Evolutionary conservation across 2,888 invertebrate species (phyloP), one percentile per base, ranked within the genome.

Genomic region (Parnassius mnemosyne): DNA sequence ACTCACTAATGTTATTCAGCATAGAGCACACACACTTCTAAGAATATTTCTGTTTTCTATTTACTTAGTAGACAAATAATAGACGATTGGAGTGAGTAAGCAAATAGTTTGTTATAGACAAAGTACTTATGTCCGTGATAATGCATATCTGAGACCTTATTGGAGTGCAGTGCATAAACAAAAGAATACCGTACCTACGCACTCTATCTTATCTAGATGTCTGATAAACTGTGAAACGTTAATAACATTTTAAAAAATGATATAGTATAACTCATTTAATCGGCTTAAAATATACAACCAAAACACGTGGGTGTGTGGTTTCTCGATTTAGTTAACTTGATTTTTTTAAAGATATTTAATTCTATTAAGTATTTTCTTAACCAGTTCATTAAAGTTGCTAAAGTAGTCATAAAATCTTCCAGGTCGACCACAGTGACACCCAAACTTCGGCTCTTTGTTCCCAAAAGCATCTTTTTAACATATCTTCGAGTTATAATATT

Each of bases 131-230:
- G 72, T 67, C 70, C 71, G 75, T 81, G 84, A 85, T 87, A 87
- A 80, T 78, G 73, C 77, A 79, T 85, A 85, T 87, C 85, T 81
- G 78, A 77, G 81, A 81, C 83, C 81, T 83, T 80, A 74, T 77
- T 79, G 75, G 77, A 85, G 84, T 82, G 84, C 83, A 83, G 73
- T 72, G 77, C 78, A 81, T 84, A 85, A 86, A 88, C 86, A 89
- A 87, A 84, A 83, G 84, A 81, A 80, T 80, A 81, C 83, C 83
- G 78, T 82, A 79, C 51, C 78, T 67, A 64, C 61, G 42, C 60
- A 60, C 10, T 78, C 64, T 87, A 88, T 89, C 89, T 89, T 87
- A 88, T 89, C 89, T 76, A 65, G 70, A 66, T 74, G 75, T 61
- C 77, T 80, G 87, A 87, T 89, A 87, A 87, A 74, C 71, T 68